Base-by-base conservation (phyloP, 2,888 invertebrate genomes). In the Macaria liturata region DNA sequence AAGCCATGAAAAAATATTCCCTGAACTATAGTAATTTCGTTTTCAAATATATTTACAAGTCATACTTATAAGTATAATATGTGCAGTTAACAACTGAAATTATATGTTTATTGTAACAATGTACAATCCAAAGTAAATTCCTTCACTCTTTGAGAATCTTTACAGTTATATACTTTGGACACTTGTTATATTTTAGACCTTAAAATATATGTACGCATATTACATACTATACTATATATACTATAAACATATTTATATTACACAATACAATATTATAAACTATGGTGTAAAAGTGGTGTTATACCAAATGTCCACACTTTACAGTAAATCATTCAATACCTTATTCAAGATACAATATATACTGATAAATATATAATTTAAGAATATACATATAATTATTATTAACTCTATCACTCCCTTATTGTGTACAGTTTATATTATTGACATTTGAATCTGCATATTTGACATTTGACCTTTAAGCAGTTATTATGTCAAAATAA, bases 261-360 rank as follows among this genome's bases (percentile, higher is more conserved):
- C 40, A 58, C 32, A 54, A 20, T 54, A 20, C 20, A 57, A 37
- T 37, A 20, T 44, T 34, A 51, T 43, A 42, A 49, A 32, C 32
- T 49, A 49, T 30, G 43, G 54, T 59, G 54, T 54, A 54, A 59
- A 59, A 54, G 59, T 59, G 50, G 59, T 59, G 59, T 59, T 59
- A 51, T 52, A 59, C 55, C 59, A 59, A 59, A 59, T 59, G 59
- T 59, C 55, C 59, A 59, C 59, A 54, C 59, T 59, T 55, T 52
- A 59, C 59, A 54, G 32, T 45, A 45, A 49, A 46, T 49, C 46
- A 49, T 49, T n/a, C 34, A 54, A 46, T 57, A 51, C 42, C 34
- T 46, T 47, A 9, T 37, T 32, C 32, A 44, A 44, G 31, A 54
- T 44, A 51, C 31, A 46, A 44, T 42, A 42, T n/a, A 42, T 42